Evolutionary conservation across 2,113 vertebrate genomes (phyloP), one percentile per base, ranked within the genome.

Genomic region (Oncorhynchus masou): DNA sequence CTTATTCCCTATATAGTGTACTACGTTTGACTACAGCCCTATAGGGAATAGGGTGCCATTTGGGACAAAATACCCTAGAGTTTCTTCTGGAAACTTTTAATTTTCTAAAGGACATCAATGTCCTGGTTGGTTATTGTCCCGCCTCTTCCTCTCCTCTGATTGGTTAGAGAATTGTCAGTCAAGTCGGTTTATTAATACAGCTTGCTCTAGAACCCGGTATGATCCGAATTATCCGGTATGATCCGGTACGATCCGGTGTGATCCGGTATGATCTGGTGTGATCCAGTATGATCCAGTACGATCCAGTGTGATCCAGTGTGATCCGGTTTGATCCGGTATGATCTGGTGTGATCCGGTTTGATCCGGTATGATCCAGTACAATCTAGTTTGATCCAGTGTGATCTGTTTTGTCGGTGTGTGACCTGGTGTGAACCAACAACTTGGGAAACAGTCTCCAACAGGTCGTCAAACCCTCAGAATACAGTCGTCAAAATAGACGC

Each of bases 51-150:
- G 15, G 49, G 4, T 9, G 48, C 49, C 11, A 4, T 16, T 51
- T 51, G 12, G 49, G 49, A 51, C 49, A 15, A 0, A 51, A 8
- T 1, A 1, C 11, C 49, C 49, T 19, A 11, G 72, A 25, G 70
- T 8, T 71, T 71, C 22, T 24, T 15, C 11, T 72, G 71, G 34
- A 79, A 74, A 70, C 57, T 59, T 75, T n/a, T 66, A 9, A 16
- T 54, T 72, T 71, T 60, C 25, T 27, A 68, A 34, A 81, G 62
- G 70, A 67, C 72, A 16, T 62, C n/a, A 78, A 78, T 31, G 22
- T 20, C 16, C 25, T n/a, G 49, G 70, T 73, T 74, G 78, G 72
- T 73, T 79, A 45, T 72, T 80, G 48, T 72, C 54, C 54, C 71
- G 15, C 3, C 34, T 16, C 16, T 19, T 34, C 64, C 27, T 68